Percentiles rank a stretch among this genome's conserved stretches.
phyloP scores from a whole-genome alignment of 2,797 vertebrate genomes.

The Gambelia wislizenii region DNA sequence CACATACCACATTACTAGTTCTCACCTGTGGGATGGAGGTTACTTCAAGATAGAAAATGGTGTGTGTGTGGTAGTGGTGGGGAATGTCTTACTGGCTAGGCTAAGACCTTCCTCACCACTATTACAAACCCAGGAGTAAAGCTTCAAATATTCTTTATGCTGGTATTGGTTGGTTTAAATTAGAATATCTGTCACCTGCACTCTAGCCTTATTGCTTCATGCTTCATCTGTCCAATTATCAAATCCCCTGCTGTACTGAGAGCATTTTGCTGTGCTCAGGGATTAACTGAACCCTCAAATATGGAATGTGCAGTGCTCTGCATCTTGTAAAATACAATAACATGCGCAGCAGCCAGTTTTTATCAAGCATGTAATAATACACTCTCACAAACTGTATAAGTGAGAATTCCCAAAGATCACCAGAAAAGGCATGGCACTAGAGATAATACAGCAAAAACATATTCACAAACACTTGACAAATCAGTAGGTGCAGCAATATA shows the following conservation, averaged over 20 bases:
- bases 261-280: conserved; percentile 68
- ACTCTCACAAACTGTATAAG: not conserved
- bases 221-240: conserved; percentile 75
- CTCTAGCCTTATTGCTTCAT: conserved; percentile 73
- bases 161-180: conserved; percentile 45
- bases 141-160: conserved; percentile 27
- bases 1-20: conserved; percentile 13
- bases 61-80: too few species aligned
- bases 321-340: conserved; percentile 59
- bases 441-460: conserved; percentile 36
- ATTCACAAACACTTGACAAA: not conserved
- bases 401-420: conserved; percentile 26
- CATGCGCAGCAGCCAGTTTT: conserved; percentile 54
- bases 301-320: conserved; percentile 60
- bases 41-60: conserved; percentile 40
- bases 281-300: conserved; percentile 71
- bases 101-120: conserved; percentile 54
- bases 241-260: conserved; percentile 68
- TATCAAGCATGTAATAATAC: not conserved
- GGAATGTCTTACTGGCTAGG: conserved; percentile 38
- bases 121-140: conserved; percentile 40
- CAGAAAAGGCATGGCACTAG: not conserved
- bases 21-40: not conserved
- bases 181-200: conserved; percentile 71
- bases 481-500: conserved; percentile 2